phyloP scores from a whole-genome alignment of 1,140 invertebrate genomes.

The Pogonus chalceus region DNA sequence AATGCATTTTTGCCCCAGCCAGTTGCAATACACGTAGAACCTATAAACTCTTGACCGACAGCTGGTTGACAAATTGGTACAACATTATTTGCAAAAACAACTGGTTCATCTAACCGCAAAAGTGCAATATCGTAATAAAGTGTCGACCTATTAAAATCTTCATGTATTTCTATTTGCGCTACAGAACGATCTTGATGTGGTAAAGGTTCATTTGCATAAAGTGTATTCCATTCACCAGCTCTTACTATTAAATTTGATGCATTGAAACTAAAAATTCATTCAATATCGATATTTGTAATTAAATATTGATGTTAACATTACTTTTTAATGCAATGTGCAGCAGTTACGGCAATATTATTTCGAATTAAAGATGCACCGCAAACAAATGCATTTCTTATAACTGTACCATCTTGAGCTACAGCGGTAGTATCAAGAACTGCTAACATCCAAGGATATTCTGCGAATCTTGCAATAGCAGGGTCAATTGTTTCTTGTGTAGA shows the following conservation, averaged over 20 bases:
- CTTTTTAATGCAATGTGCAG: slow-evolving; percentile 41
- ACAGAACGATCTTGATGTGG: slow-evolving; percentile 44
- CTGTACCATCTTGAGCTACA: background rate
- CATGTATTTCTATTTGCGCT: background rate
- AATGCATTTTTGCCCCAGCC: slow-evolving; percentile 63
- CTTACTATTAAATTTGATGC: slow-evolving; percentile 29
- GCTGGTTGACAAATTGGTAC: slow-evolving; percentile 47
- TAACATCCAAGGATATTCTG: slow-evolving; percentile 83
- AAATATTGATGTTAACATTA: slow-evolving; percentile 14
- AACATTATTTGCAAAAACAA: slow-evolving; percentile 42
- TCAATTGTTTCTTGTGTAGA: background rate
- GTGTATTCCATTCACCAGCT: slow-evolving; percentile 51
- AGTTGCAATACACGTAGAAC: slow-evolving; percentile 47
- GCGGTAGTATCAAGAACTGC: slow-evolving; percentile 59
- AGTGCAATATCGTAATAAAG: slow-evolving; percentile 57
- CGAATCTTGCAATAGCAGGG: slow-evolving; percentile 37
- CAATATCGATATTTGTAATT: background rate
- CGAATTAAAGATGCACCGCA: slow-evolving; percentile 44
- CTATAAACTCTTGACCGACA: slow-evolving; percentile 31
- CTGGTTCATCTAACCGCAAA: slow-evolving; percentile 43
- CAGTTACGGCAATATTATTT: slow-evolving; percentile 38
- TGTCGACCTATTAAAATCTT: background rate
- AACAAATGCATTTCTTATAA: slow-evolving; percentile 18
- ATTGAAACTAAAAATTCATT: background rate
- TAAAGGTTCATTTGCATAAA: slow-evolving; percentile 39